phyloP scores from a whole-genome alignment of 2,797 vertebrate species.

The Eurystomus glaucurus region DNA sequence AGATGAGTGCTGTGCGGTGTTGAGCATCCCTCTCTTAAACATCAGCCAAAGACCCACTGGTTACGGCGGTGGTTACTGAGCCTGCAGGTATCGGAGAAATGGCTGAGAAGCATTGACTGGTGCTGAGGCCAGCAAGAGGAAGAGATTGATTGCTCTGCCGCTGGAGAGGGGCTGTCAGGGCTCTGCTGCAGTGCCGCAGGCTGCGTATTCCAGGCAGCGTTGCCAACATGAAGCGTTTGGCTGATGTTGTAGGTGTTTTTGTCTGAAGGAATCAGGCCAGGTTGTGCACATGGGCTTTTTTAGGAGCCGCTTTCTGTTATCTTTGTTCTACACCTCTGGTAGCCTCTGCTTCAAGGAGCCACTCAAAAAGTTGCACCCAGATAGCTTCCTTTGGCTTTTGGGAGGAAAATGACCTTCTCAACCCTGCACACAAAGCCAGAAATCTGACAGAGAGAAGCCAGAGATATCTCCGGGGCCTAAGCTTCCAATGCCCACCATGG shows the following conservation, averaged over 20 bases:
- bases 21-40: not conserved
- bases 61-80: not conserved
- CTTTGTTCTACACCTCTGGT: not conserved
- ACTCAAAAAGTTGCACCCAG: not conserved
- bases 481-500: not conserved
- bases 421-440: not conserved
- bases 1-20: fast-evolving
- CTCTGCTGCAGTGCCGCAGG: not conserved
- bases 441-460: not conserved
- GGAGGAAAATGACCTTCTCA: not conserved
- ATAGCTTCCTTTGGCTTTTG: not conserved
- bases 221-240: not conserved
- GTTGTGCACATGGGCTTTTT: not conserved
- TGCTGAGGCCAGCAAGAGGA: not conserved
- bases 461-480: not conserved
- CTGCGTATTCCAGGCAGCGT: not conserved
- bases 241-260: not conserved
- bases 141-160: constrained; percentile 40
- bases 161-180: not conserved
- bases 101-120: not conserved
- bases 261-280: not conserved
- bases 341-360: not conserved
- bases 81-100: not conserved
- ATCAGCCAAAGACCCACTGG: fast-evolving
- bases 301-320: not conserved